Evolutionary conservation across 1,140 invertebrate species (phyloP).

Genomic region (Theocolax elegans): DNA sequence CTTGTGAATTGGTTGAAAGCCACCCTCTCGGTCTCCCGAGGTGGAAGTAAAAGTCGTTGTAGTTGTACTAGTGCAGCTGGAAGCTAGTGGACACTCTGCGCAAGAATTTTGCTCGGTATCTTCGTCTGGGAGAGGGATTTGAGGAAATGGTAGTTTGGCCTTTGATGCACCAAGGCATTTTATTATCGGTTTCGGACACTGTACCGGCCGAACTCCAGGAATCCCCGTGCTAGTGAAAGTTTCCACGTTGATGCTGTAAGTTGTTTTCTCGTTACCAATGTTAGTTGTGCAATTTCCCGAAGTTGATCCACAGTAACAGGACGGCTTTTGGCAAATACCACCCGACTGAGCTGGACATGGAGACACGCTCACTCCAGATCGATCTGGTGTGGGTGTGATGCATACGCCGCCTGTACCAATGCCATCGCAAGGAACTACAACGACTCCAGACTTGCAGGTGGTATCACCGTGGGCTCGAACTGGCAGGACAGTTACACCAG

Average conservation of each 20-base stretch:
- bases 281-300: conserved; percentile 48
- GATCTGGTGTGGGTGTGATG: conserved; percentile 57
- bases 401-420: conserved; percentile 52
- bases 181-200: conserved; percentile 50
- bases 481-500: conserved; percentile 60
- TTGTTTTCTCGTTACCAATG: conserved; percentile 24
- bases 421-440: conserved; percentile 60
- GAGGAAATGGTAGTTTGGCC: conserved; percentile 57
- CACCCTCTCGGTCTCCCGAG: conserved; percentile 32
- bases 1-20: conserved; percentile 59
- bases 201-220: conserved; percentile 50
- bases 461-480: conserved; percentile 57
- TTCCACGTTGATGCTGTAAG: conserved; percentile 50
- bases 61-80: conserved; percentile 13
- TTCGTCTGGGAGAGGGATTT: conserved; percentile 60
- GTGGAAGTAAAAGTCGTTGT: conserved; percentile 5
- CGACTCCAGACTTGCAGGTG: conserved; percentile 57
- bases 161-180: conserved; percentile 45
- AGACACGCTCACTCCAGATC: conserved; percentile 59
- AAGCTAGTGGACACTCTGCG: conserved; percentile 37
- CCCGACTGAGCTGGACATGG: conserved; percentile 54
- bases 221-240: conserved; percentile 51
- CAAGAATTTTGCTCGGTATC: conserved; percentile 29
- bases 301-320: conserved; percentile 55
- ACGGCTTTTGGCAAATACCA: conserved; percentile 51